Base-by-base conservation (phyloP, 2,888 invertebrate species). In the Drosophila recens region DNA sequence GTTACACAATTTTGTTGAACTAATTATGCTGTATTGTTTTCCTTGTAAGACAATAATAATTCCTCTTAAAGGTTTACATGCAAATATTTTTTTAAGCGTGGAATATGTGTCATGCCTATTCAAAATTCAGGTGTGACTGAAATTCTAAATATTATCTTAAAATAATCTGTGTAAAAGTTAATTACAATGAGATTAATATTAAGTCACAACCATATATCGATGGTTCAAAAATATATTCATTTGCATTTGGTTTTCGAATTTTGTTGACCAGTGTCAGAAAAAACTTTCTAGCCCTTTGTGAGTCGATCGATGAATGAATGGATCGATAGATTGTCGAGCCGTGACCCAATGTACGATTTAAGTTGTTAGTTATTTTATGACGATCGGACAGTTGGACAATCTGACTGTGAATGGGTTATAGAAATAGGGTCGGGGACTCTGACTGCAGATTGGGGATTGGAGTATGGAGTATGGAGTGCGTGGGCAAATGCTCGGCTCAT, bases 291-390 rank as follows among this genome's bases (percentile, higher is more conserved):
- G 62, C 73, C 59, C 65, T 59, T 65, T 58, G 34, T 27, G 65
- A 64, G 45, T 43, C 67, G 81, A 80, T 73, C 73, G 75, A 69
- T 80, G 75, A 76, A 84, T 67, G 70, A 61, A 61, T 74, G 72
- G 56, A 85, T 80, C 77, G 82, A 85, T 87, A 82, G 88, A 77
- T 83, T 63, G 80, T 72, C 82, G 82, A 80, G 68, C 87, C 87
- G 75, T 82, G 86, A 85, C 83, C 78, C 82, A 83, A 87, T 82
- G 75, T 80, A 82, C 87, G 80, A 87, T 85, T 87, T 80, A 82
- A 80, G 86, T 53, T 87, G 83, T 71, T 87, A 67, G 80, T 34
- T 74, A 45, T 84, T 75, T 82, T 75, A 81, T 84, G 81, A 80
- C 68, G 68, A 74, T 72, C 45, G 68, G 81, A 67, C 80, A 59